These are phyloP conservation scores for Helicorthomorpha holstii DNA, from an alignment of 1,140 invertebrate genomes.

Conservation along the genomic window DNA sequence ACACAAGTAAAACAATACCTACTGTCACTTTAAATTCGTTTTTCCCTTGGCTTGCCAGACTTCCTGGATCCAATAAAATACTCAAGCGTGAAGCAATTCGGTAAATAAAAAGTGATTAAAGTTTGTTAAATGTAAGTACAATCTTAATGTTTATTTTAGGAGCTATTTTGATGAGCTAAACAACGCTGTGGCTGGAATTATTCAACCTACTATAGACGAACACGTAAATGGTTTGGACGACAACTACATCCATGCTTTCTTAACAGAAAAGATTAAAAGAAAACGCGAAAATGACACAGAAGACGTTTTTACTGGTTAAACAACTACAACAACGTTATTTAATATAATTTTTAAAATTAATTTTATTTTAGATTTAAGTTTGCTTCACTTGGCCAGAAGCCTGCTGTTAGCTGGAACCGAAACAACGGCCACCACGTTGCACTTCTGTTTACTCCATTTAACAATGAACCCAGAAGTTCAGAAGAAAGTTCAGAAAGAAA, in stretches of 20 bases:
- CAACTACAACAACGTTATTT: no score
- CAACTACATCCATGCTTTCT: neutral
- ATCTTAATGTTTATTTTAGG: neutral
- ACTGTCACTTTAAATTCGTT: neutral
- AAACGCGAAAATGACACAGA: neutral
- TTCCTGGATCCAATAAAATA: no score
- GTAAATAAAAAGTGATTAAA: neutral
- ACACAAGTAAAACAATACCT: neutral
- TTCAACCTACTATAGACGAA: neutral
- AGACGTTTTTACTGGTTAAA: neutral
- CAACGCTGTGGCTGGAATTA: neutral
- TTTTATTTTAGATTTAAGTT: neutral
- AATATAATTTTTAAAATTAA: neutral
- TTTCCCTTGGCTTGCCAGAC: neutral
- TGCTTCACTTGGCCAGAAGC: neutral
- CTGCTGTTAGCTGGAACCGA: neutral
- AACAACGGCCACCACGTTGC: slow-evolving; percentile 21
- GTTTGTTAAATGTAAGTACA: neutral
- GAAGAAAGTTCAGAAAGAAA: slow-evolving; percentile 55
- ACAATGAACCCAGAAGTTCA: slow-evolving; percentile 60
- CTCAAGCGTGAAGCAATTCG: neutral
- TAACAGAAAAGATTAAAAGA: neutral
- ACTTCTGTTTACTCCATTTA: slow-evolving; percentile 43
- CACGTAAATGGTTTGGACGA: neutral
- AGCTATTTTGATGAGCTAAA: neutral